Evolutionary conservation across 2,797 vertebrate species (phyloP).

Genomic region (Salmo trutta): DNA sequence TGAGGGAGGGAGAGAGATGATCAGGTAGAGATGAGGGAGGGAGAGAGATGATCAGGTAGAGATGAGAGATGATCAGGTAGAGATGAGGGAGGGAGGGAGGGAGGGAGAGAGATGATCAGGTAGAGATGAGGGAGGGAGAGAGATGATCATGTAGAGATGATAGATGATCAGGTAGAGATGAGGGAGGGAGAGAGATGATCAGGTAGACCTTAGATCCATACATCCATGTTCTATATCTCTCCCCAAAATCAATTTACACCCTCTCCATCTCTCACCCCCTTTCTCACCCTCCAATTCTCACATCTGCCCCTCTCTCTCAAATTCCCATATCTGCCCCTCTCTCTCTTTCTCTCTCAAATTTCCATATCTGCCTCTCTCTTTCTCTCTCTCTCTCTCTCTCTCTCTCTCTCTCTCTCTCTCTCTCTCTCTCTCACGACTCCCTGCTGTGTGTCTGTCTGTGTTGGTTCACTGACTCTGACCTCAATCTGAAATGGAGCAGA

Average conservation of each 20-base stretch:
- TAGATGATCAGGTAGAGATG: neutral
- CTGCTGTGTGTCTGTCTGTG: neutral
- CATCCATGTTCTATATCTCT: neutral
- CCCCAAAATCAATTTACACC: neutral
- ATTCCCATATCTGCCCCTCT: no score
- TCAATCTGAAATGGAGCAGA: conserved; percentile 9
- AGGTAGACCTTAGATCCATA: neutral
- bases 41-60: no score
- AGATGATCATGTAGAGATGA: neutral
- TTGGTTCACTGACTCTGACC: conserved; percentile 1
- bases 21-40: no score
- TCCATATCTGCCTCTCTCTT: no score
- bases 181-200: neutral
- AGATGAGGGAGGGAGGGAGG: no score
- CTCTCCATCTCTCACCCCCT: neutral
- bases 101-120: no score
- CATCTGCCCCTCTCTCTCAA: neutral
- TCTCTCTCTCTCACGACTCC: neutral
- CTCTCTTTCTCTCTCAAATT: no score
- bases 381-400: no score
- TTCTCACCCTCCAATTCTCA: neutral
- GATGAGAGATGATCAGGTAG: no score
- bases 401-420: no score
- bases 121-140: no score
- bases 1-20: no score